Percentiles rank a stretch among this genome's conserved stretches.
Evolutionary conservation across 2,888 invertebrate species (phyloP).

Genomic region (Dione juno): DNA sequence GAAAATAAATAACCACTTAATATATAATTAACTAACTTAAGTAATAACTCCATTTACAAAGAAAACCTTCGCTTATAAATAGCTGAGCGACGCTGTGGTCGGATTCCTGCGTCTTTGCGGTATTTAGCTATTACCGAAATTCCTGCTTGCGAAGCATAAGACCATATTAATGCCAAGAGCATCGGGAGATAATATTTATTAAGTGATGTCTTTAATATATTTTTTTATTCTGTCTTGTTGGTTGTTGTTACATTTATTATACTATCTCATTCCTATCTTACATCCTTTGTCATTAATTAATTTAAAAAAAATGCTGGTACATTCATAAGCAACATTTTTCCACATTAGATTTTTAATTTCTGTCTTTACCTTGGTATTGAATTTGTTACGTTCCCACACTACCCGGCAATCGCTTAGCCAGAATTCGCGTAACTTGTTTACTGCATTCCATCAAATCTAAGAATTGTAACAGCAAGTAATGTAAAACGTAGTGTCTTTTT

Average conservation of each 20-base stretch:
- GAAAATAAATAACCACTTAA: neutral
- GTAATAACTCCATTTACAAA: neutral
- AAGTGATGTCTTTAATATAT: neutral
- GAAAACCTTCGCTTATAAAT: conserved; percentile 1
- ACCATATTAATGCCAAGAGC: conserved; percentile 5
- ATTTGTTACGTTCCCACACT: too few species aligned
- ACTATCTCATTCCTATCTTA: neutral
- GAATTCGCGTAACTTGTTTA: too few species aligned
- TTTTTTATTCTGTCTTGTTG: neutral
- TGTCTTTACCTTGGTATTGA: too few species aligned
- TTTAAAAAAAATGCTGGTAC: too few species aligned
- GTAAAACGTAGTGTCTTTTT: too few species aligned
- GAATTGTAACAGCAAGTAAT: too few species aligned
- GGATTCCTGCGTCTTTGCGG: conserved; percentile 32
- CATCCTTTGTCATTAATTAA: too few species aligned
- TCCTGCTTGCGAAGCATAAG: conserved; percentile 10
- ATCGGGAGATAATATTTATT: conserved; percentile 6
- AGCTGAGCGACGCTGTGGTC: conserved; percentile 12
- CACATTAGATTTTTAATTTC: too few species aligned
- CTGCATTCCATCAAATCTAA: too few species aligned
- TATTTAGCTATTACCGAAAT: conserved; percentile 34
- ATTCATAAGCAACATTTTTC: too few species aligned
- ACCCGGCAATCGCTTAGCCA: too few species aligned
- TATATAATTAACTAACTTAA: neutral
- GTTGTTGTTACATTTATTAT: neutral